Percentiles rank a stretch among this genome's conserved stretches.
Evolutionary conservation across 2,113 vertebrate genomes (phyloP).

Genomic region (Nematolebias whitei): DNA sequence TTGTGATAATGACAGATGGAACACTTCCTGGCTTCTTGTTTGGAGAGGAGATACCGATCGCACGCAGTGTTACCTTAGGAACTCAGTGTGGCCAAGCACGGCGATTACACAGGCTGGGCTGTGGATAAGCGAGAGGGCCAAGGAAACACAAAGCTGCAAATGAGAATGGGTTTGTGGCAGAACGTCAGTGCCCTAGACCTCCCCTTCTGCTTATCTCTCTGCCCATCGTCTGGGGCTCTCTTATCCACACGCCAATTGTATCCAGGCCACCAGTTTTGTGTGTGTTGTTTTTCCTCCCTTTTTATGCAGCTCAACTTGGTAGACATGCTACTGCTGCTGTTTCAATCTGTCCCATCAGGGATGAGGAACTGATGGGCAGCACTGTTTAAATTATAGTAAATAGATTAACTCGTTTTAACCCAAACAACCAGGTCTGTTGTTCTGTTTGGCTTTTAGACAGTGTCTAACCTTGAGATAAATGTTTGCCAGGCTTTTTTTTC

Average conservation of each 20-base stretch:
- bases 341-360: constrained; percentile 8
- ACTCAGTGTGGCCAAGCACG: constrained; percentile 25
- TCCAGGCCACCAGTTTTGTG: constrained; percentile 31
- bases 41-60: constrained; percentile 65
- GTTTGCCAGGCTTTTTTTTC: too few relatives aligned
- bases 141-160: constrained; percentile 63
- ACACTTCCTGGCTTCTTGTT: constrained; percentile 74
- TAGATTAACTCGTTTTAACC: background rate
- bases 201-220: constrained; percentile 59
- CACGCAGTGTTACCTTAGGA: constrained; percentile 53
- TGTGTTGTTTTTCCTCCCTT: constrained; percentile 12
- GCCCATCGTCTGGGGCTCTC: constrained; percentile 63
- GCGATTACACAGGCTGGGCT: constrained; percentile 36
- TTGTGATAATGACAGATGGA: constrained; percentile 69
- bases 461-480: background rate
- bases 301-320: constrained; percentile 18
- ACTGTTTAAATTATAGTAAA: background rate
- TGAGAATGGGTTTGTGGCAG: constrained; percentile 42
- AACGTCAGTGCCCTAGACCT: constrained; percentile 59
- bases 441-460: background rate
- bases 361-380: constrained; percentile 20
- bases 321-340: constrained; percentile 16
- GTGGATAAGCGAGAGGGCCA: constrained; percentile 46
- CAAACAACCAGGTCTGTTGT: background rate
- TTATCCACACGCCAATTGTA: constrained; percentile 51